Evolutionary conservation across 2,888 invertebrate species (phyloP), one percentile per base, ranked within the genome.

Genomic region (Pseudococcus jackbeardsleyi): DNA sequence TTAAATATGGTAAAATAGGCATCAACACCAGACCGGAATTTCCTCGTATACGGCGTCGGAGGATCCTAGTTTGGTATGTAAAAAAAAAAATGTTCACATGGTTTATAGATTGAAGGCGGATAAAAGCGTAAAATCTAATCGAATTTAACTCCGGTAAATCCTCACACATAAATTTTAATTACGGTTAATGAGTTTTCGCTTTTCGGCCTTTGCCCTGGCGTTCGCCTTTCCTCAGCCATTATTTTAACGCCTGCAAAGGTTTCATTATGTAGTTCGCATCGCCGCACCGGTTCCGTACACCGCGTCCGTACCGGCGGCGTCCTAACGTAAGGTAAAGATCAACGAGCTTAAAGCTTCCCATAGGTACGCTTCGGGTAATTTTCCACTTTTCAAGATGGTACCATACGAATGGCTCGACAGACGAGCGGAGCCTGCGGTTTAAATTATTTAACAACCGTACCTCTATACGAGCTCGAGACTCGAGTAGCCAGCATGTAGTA

Each of bases 91-190:
- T 33, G 26, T 33, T 68, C 68, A 26, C 26, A 68, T 68, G 26
- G 11, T 11, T 68, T 26, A 26, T 19, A 26, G 26, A 68, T 68
- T 26, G 68, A 68, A 68, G 68, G 68, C 11, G 54, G 54, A 54
- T 54, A 54, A 54, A 54, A 68, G 68, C 68, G 26, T 54, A 54
- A 54, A 54, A 54, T 54, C 68, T 68, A 68, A 68, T 68, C 68
- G 68, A 68, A 68, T 68, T 68, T 68, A 68, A 68, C 68, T 68
- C 68, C 5, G 15, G 68, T 26, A 68, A 68, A 68, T 68, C 68
- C 77, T 77, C 77, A n/a, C 19, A 77, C 42, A 77, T 77, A 77
- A 77, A 77, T 77, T 77, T 77, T 77, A 77, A 77, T 77, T 77
- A 77, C 77, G 77, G 33, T 77, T 39, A 77, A 77, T 77, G 77